Conservation (phyloP, 2,888 invertebrate species). For the Plemyria rubiginata region DNA sequence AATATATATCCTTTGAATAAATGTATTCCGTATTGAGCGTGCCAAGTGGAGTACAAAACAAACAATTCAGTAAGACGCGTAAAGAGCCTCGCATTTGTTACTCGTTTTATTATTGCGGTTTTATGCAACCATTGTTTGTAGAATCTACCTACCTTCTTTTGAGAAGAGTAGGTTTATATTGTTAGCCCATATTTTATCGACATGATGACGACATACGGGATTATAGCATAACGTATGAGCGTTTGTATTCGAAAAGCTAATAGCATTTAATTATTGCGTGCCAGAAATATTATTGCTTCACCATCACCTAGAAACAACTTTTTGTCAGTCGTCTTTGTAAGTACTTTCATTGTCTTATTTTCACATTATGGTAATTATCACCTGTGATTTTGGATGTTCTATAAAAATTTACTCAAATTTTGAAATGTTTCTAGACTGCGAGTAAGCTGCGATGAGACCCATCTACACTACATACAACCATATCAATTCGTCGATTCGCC, state of each 20-base stretch:
- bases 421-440: constrained; percentile 85
- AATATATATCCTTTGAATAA: constrained; percentile 44
- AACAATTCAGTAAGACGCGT: constrained; percentile 48
- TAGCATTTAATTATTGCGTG: constrained; percentile 29
- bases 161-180: constrained; percentile 1
- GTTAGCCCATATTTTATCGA: constrained; percentile 14
- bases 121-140: constrained; percentile 33
- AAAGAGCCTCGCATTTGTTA: constrained; percentile 43
- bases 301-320: constrained; percentile 35
- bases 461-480: constrained; percentile 91
- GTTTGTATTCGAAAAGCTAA: constrained; percentile 18
- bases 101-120: constrained; percentile 46
- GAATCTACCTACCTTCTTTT: constrained; percentile 12
- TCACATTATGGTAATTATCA: background rate
- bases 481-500: constrained; percentile 96
- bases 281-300: constrained; percentile 18
- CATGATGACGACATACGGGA: constrained; percentile 31
- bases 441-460: constrained; percentile 93
- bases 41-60: constrained; percentile 48
- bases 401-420: constrained; percentile 6
- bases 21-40: constrained; percentile 46
- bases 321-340: constrained; percentile 6
- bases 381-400: background rate
- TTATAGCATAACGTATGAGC: constrained; percentile 16
- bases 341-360: constrained; percentile 13